phyloP scores from a whole-genome alignment of 30 jellyfish, hydroid and myxozoan genomes.

The Pseudorhiza aurosa region DNA sequence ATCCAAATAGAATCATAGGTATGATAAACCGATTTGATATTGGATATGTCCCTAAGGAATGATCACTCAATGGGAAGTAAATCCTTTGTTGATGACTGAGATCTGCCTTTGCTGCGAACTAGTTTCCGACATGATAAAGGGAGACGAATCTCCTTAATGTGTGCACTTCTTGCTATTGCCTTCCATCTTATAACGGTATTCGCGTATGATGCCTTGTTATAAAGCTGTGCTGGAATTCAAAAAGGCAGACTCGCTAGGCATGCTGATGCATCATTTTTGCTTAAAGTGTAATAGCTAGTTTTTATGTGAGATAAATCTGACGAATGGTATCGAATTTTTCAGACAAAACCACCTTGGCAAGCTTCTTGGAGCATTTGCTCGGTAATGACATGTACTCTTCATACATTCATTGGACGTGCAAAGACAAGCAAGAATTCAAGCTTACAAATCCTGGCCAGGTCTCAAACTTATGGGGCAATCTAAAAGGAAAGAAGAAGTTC shows the following conservation, averaged over 20 bases:
- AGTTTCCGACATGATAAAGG: too few species aligned
- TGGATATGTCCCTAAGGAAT: too few species aligned
- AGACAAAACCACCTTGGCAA: constrained; percentile 7
- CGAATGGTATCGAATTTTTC: background rate
- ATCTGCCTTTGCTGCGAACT: too few species aligned
- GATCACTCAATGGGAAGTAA: too few species aligned
- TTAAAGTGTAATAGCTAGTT: background rate
- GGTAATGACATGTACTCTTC: constrained; percentile 12
- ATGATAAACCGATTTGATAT: too few species aligned
- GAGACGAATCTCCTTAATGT: too few species aligned
- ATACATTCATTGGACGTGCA: constrained; percentile 37
- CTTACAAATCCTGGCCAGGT: constrained; percentile 42
- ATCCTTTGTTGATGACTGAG: too few species aligned
- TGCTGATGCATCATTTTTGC: background rate
- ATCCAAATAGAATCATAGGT: too few species aligned
- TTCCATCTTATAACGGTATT: too few species aligned
- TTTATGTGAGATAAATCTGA: background rate
- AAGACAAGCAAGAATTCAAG: constrained; percentile 33
- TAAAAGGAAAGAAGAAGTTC: constrained; percentile 13
- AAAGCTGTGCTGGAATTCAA: background rate
- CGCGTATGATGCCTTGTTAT: too few species aligned
- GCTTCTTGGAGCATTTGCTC: constrained; percentile 3
- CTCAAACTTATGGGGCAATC: constrained; percentile 34
- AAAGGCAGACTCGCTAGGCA: background rate
- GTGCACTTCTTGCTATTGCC: too few species aligned